Evolutionary conservation across 92 coral and sea anemone species (phyloP).

Genomic region (Metridium senile): DNA sequence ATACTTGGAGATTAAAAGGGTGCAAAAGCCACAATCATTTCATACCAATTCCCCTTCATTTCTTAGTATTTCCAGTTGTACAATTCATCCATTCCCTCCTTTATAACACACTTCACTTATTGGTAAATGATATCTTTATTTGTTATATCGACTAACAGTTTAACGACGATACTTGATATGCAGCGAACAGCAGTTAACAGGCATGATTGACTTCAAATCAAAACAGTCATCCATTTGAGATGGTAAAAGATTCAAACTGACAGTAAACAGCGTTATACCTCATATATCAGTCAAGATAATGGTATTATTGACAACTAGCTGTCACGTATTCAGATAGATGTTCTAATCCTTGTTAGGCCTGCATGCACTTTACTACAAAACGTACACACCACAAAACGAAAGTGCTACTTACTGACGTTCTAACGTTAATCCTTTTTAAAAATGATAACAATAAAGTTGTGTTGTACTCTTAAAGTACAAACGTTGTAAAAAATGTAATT

Average conservation of each 20-base stretch:
- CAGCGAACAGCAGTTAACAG: slow-evolving; percentile 5
- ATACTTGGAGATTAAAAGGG: slow-evolving; percentile 16
- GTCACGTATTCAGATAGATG: background rate
- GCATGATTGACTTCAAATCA: slow-evolving; percentile 15
- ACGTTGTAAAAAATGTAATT: no score
- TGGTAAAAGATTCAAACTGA: slow-evolving; percentile 10
- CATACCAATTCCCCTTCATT: background rate
- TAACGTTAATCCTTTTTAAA: no score
- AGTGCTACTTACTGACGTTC: no score
- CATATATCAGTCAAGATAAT: slow-evolving; percentile 15
- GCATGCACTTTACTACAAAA: slow-evolving; percentile 5
- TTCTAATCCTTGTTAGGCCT: slow-evolving; percentile 4
- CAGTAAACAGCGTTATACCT: slow-evolving; percentile 19
- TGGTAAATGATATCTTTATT: slow-evolving; percentile 16
- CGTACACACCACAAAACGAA: no score
- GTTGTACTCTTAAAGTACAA: no score
- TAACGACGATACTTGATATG: slow-evolving; percentile 26
- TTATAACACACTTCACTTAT: no score
- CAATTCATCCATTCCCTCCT: background rate
- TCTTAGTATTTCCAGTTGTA: background rate
- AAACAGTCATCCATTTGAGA: slow-evolving; percentile 6
- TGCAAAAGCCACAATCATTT: slow-evolving; percentile 8
- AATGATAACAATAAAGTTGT: no score
- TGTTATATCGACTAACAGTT: background rate
- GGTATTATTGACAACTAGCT: slow-evolving; percentile 2